Evolutionary conservation across 1,140 invertebrate genomes (phyloP).

Genomic region (Camponotus floridanus): DNA sequence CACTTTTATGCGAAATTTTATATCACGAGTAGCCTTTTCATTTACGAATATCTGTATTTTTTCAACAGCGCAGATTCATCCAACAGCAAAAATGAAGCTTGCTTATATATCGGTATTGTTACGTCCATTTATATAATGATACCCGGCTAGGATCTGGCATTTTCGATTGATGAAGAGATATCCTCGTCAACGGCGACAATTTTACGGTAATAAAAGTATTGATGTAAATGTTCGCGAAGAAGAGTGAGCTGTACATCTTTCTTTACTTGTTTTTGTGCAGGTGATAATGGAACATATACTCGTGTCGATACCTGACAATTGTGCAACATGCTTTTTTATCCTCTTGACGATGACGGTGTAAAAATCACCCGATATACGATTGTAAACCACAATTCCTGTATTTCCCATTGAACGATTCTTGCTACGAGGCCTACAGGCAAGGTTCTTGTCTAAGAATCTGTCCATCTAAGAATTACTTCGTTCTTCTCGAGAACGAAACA

Average conservation of each 20-base stretch:
- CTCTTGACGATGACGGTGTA: conserved; percentile 85
- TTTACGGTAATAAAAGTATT: conserved; percentile 65
- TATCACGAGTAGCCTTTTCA: background rate
- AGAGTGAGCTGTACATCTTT: background rate
- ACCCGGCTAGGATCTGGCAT: conserved; percentile 75
- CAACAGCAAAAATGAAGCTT: conserved; percentile 67
- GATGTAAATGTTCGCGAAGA: conserved; percentile 7
- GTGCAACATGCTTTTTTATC: conserved; percentile 89
- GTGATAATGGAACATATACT: conserved; percentile 80
- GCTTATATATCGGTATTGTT: conserved; percentile 43
- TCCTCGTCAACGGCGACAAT: conserved; percentile 67
- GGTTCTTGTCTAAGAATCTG: conserved; percentile 87
- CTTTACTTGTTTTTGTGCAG: conserved; percentile 43
- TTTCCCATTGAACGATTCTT: conserved; percentile 87
- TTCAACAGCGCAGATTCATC: background rate
- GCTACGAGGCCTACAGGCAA: conserved; percentile 88
- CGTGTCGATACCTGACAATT: conserved; percentile 86
- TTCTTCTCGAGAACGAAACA: conserved; percentile 85
- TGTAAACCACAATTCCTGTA: conserved; percentile 89
- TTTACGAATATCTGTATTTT: background rate
- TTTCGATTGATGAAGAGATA: conserved; percentile 71
- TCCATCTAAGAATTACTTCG: conserved; percentile 85
- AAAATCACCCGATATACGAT: conserved; percentile 89
- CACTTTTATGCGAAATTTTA: background rate
- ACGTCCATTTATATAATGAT: conserved; percentile 48